Evolutionary conservation across 2,113 vertebrate species (phyloP), one percentile per base, ranked within the genome.

Genomic region (Cathartes aura): DNA sequence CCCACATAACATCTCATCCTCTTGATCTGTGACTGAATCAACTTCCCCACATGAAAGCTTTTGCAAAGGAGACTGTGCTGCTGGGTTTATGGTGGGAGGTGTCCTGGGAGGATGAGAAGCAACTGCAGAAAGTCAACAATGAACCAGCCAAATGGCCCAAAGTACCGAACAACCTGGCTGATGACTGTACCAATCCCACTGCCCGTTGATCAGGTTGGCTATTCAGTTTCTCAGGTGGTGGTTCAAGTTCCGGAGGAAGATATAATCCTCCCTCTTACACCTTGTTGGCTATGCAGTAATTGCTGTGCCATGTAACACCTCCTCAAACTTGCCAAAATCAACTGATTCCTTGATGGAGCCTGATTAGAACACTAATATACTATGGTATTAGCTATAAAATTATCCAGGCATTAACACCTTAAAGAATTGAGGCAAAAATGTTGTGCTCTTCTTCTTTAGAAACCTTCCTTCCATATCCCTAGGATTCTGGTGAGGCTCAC

Each of bases 11-110:
- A 1, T 68, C 75, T 86, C 60, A 40, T 87, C 71, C 38, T 93
- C 78, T 87, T 62, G n/a, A 58, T 74, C 67, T 87, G 36, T 29
- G 50, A 18, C 48, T 58, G 82, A 93, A 88, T 52, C 43, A 45
- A 26, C 13, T n/a, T 88, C 23, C 17, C 86, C 91, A 95, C 50
- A 89, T 84, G 67, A 95, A 96, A 97, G 62, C 7, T 11, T 36
- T 47, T 91, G n/a, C 26, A 70, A 92, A 78, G 27, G 22, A 78
- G 40, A 36, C 55, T 82, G 24, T 14, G 29, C 36, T 24, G 9
- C 47, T 83, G 58, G 21, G 20, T 73, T 87, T 86, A 2, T 50
- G 52, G 38, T 59, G 7, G 55, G 43, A 67, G n/a, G 12, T 50
- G 48, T 62, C 26, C 47, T 59, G 26, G 20, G 29, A 86, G 36